A percentile compares a stretch with the other conserved stretches of the same genome.
These are phyloP conservation scores for Drosophila pallidifrons DNA, from an alignment of 1,140 invertebrate species.

Conservation along the genomic window DNA sequence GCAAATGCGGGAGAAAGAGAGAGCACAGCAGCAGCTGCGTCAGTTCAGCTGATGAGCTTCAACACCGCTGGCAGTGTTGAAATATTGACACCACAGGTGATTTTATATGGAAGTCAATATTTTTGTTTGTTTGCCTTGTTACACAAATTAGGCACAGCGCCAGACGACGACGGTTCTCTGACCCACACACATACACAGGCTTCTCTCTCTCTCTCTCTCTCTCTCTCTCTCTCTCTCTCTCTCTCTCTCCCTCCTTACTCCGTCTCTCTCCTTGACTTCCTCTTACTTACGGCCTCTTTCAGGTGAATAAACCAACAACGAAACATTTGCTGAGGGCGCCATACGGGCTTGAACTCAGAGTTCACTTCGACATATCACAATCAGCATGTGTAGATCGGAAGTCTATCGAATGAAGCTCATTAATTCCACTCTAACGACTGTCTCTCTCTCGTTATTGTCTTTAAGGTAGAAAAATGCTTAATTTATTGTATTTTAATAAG, in stretches of 20 bases:
- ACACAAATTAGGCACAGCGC: slow-evolving; percentile 48
- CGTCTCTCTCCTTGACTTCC: background rate
- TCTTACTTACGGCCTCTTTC: background rate
- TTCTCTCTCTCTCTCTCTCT: background rate
- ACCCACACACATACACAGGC: slow-evolving; percentile 3
- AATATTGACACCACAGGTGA: slow-evolving; percentile 83
- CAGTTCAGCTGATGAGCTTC: slow-evolving; percentile 60
- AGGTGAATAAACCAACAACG: slow-evolving; percentile 35
- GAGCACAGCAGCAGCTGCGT: slow-evolving; percentile 9
- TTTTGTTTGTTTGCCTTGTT: slow-evolving; percentile 48
- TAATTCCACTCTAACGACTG: slow-evolving; percentile 15
- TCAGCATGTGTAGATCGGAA: slow-evolving; percentile 46
- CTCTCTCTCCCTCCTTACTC: background rate
- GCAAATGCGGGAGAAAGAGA: slow-evolving; percentile 4
- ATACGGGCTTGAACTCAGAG: slow-evolving; percentile 57
- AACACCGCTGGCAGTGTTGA: slow-evolving; percentile 82
- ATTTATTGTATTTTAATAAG: slow-evolving; percentile 54
- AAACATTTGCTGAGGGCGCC: slow-evolving; percentile 17
- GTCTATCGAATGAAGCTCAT: slow-evolving; percentile 36
- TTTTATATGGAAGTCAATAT: slow-evolving; percentile 74
- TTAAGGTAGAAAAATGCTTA: slow-evolving; percentile 1
- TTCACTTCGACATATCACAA: slow-evolving; percentile 33
- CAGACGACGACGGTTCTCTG: slow-evolving; percentile 18
- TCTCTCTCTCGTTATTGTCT: slow-evolving; percentile 3
- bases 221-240: slow-evolving; percentile 3